phyloP scores from a whole-genome alignment of 2,888 invertebrate species.

The Drosophila prostipennis region DNA sequence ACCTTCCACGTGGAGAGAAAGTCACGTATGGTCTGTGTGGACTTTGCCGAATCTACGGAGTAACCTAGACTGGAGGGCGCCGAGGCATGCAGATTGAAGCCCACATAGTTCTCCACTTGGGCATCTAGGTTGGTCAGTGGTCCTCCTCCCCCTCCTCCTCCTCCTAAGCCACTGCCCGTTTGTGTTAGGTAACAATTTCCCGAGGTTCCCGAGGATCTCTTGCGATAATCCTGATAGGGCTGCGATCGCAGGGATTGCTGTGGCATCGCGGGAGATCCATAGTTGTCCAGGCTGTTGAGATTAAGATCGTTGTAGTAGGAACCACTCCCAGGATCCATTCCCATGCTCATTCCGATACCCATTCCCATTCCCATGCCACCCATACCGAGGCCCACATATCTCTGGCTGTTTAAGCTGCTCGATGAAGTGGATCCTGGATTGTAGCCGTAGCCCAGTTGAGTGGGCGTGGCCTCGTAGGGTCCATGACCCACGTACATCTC shows the following conservation, averaged over 20 bases:
- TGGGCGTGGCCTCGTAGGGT: conserved; percentile 56
- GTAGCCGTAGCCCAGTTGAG: conserved; percentile 57
- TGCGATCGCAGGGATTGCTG: conserved; percentile 52
- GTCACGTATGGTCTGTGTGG: conserved; percentile 78
- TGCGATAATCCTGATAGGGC: conserved; percentile 63
- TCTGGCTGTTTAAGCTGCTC: conserved; percentile 42
- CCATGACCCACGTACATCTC: conserved; percentile 69
- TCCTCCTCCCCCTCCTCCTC: conserved; percentile 21
- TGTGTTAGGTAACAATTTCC: conserved; percentile 59
- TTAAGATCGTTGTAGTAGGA: conserved; percentile 78
- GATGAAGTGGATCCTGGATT: conserved; percentile 14
- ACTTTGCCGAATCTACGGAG: conserved; percentile 21
- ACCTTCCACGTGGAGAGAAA: conserved; percentile 84
- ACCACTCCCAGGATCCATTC: conserved; percentile 37
- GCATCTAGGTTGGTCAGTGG: conserved; percentile 59
- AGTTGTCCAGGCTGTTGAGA: conserved; percentile 63
- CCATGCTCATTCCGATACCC: conserved; percentile 47
- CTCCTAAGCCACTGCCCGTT: conserved; percentile 21
- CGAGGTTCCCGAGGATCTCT: conserved; percentile 41
- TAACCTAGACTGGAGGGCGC: conserved; percentile 17
- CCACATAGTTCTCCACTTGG: conserved; percentile 63
- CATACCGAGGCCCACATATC: conserved; percentile 44
- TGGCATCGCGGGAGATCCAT: conserved; percentile 43
- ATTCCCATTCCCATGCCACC: conserved; percentile 34
- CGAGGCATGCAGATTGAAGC: conserved; percentile 54